Conservation (phyloP, 2,888 invertebrate species). For the Tenthredo distinguenda region DNA sequence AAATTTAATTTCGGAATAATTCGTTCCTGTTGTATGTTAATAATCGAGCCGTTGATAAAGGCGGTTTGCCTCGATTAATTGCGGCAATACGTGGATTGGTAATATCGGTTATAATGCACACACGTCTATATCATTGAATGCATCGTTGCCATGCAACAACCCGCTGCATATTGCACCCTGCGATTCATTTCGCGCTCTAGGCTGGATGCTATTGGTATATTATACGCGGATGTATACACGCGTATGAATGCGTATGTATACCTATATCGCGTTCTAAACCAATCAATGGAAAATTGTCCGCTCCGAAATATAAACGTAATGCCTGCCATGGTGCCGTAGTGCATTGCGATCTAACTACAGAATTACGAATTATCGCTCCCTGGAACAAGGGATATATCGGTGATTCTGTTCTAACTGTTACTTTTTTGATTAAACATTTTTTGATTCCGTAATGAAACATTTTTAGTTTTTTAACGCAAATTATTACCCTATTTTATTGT, state of each 20-base stretch:
- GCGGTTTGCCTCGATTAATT: constrained; percentile 9
- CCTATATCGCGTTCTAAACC: constrained; percentile 38
- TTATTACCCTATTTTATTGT: too few relatives aligned
- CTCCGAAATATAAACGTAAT: constrained; percentile 20
- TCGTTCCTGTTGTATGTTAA: too few relatives aligned
- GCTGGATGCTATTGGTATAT: constrained; percentile 6
- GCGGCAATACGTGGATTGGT: not conserved
- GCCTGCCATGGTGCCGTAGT: not conserved
- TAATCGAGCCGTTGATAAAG: not conserved
- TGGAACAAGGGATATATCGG: not conserved
- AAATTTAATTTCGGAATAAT: too few relatives aligned
- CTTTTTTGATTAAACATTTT: too few relatives aligned
- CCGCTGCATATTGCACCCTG: constrained; percentile 58
- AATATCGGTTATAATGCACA: not conserved
- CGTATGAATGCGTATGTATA: constrained; percentile 25
- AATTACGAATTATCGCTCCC: not conserved
- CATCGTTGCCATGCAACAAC: constrained; percentile 36
- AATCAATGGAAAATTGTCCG: constrained; percentile 46
- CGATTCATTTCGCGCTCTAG: constrained; percentile 72
- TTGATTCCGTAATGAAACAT: too few relatives aligned
- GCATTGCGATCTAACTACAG: not conserved
- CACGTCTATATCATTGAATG: not conserved
- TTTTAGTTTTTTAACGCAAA: too few relatives aligned
- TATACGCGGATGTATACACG: not conserved
- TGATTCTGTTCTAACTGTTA: too few relatives aligned